Percentiles rank a stretch among this genome's conserved stretches.
Evolutionary conservation across 30 jellyfish, hydroid and myxozoan genomes (phyloP).

Genomic region (Turritopsis rubra): DNA sequence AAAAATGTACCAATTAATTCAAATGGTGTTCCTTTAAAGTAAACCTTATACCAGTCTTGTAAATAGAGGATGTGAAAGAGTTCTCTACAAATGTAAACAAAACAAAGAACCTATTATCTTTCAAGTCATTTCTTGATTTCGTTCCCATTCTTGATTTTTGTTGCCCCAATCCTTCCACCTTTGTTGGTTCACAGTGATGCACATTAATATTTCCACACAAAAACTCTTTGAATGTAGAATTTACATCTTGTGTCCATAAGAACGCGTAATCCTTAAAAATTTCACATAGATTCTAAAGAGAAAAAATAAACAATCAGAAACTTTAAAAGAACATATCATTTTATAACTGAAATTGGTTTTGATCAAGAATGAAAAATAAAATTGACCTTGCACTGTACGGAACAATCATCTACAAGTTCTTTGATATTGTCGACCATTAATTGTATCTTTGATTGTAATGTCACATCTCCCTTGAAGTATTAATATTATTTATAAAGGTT

Average conservation of each 20-base stretch:
- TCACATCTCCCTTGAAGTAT: neutral
- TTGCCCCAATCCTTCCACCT: neutral
- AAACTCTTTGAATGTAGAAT: conserved; percentile 60
- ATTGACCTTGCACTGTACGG: neutral
- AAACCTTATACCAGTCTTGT: no score
- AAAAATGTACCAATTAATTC: no score
- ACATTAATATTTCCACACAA: conserved; percentile 60
- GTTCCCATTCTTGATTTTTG: neutral
- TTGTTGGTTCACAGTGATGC: conserved; percentile 6
- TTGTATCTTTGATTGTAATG: neutral
- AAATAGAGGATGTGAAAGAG: no score
- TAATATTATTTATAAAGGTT: no score
- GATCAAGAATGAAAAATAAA: neutral
- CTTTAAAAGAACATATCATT: neutral
- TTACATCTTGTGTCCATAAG: conserved; percentile 86
- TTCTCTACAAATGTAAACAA: no score
- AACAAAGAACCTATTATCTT: conserved; percentile 6
- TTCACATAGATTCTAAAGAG: neutral
- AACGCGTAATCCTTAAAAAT: conserved; percentile 52
- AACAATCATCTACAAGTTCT: neutral
- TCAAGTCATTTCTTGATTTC: neutral
- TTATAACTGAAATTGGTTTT: no score
- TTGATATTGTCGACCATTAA: neutral
- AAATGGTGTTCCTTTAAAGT: no score
- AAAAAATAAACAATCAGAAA: neutral